Conservation (phyloP, 2,888 invertebrate species). For the Bombyx huttoni region DNA sequence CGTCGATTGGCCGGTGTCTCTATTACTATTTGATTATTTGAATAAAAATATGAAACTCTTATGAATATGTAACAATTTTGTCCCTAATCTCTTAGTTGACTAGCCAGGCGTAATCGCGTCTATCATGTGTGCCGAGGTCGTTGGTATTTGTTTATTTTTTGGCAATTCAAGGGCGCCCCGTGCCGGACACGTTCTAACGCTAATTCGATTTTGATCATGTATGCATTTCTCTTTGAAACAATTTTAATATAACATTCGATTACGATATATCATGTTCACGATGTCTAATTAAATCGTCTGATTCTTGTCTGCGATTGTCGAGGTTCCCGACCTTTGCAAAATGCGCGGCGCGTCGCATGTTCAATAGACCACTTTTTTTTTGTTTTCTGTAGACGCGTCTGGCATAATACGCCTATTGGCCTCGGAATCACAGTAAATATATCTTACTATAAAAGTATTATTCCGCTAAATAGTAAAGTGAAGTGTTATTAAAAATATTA, state of each 20-base stretch:
- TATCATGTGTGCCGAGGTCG: slow-evolving; percentile 64
- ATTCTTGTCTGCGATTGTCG: slow-evolving; percentile 38
- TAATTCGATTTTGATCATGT: slow-evolving; percentile 11
- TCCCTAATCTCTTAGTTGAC: slow-evolving; percentile 64
- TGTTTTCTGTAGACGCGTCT: slow-evolving; percentile 8
- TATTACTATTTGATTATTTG: slow-evolving; percentile 50
- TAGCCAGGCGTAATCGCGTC: slow-evolving; percentile 33
- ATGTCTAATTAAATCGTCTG: slow-evolving; percentile 30
- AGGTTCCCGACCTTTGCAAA: slow-evolving; percentile 46
- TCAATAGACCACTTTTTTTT: slow-evolving; percentile 37
- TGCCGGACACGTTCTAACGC: slow-evolving; percentile 13
- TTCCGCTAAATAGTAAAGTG: no score
- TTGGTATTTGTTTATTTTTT: slow-evolving; percentile 61
- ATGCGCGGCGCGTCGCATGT: slow-evolving; percentile 34
- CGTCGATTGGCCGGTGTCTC: slow-evolving; percentile 53
- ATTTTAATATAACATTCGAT: no score
- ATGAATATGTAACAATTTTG: slow-evolving; percentile 44
- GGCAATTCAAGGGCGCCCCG: slow-evolving; percentile 53
- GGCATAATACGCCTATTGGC: background rate
- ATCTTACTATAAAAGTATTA: no score
- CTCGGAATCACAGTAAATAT: background rate
- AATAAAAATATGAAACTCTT: slow-evolving; percentile 44
- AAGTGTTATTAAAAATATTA: no score
- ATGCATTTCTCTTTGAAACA: slow-evolving; percentile 5
- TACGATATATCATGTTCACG: no score